Conservation (phyloP, 1,140 invertebrate species). For the Hyles vespertilio region DNA sequence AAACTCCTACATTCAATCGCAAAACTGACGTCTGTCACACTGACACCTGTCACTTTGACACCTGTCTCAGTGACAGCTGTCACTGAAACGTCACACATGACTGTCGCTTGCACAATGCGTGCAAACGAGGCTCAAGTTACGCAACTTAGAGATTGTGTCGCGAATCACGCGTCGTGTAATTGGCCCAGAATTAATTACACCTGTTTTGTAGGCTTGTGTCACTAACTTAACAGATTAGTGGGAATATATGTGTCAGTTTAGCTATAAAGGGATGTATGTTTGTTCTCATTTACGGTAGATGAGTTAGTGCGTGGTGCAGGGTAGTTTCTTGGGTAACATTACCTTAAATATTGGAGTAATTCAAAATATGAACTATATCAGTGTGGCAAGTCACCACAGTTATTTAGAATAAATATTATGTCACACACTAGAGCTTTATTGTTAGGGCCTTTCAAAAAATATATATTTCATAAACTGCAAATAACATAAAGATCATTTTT, state of each 20-base stretch:
- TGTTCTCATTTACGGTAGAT: not conserved
- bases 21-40: not conserved
- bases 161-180: constrained; percentile 42
- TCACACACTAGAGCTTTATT: no score
- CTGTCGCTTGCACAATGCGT: not conserved
- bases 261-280: not conserved
- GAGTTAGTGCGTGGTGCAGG: no score
- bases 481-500: no score
- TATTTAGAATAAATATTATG: no score
- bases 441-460: no score
- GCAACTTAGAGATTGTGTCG: constrained; percentile 33
- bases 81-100: not conserved
- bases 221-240: constrained; percentile 7
- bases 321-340: no score
- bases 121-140: constrained; percentile 22
- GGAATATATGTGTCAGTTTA: not conserved
- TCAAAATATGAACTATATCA: no score
- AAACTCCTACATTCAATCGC: not conserved
- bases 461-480: no score
- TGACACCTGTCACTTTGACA: not conserved
- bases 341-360: no score
- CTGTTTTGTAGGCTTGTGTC: constrained; percentile 23
- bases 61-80: not conserved
- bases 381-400: no score
- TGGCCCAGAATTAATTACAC: constrained; percentile 55